These are phyloP conservation scores for Drosophila athabasca DNA, from an alignment of 1,140 invertebrate species.

Conservation along the genomic window DNA sequence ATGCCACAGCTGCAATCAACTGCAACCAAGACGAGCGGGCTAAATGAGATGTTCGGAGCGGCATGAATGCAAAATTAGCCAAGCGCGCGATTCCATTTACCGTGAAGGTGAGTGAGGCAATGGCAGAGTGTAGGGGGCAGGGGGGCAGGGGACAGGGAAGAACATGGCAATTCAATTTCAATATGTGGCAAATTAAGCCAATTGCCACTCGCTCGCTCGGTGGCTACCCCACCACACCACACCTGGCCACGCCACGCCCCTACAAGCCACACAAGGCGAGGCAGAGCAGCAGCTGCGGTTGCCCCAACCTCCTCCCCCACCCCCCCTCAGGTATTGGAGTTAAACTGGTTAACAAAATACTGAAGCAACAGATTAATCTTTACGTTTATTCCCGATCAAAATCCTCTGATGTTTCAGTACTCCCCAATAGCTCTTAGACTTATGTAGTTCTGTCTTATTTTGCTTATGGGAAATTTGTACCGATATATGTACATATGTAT, in stretches of 20 bases:
- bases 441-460: not conserved
- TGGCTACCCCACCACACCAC: not conserved
- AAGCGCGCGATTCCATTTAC: conserved; percentile 62
- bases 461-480: no score
- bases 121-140: conserved; percentile 29
- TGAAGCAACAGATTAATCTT: no score
- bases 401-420: no score
- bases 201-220: conserved; percentile 32
- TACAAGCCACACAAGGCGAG: no score
- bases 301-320: no score
- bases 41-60: conserved; percentile 28
- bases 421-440: not conserved
- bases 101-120: conserved; percentile 53
- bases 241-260: conserved; percentile 8
- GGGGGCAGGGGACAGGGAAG: conserved; percentile 18
- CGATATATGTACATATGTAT: no score
- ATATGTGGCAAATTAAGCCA: conserved; percentile 61
- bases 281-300: conserved; percentile 21
- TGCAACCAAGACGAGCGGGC: conserved; percentile 14
- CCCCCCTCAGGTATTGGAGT: conserved; percentile 4
- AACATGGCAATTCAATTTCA: conserved; percentile 52
- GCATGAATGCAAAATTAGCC: conserved; percentile 61
- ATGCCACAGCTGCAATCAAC: conserved; percentile 29
- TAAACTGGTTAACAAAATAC: conserved; percentile 4
- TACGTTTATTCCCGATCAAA: no score